Evolutionary conservation across 2,113 vertebrate genomes (phyloP).

Genomic region (Prolemur simus): DNA sequence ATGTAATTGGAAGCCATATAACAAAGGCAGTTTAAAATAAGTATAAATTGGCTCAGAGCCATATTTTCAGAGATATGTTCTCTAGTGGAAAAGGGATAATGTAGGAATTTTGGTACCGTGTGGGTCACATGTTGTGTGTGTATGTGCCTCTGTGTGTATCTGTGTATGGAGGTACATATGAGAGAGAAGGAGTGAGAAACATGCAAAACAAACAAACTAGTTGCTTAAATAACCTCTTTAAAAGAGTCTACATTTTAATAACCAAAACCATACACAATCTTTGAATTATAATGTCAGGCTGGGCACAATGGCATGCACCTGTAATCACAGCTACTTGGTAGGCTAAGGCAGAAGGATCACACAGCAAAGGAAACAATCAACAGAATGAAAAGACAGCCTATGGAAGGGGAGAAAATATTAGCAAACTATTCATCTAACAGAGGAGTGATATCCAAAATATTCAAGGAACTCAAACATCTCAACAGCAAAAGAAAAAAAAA

Average conservation of each 20-base stretch:
- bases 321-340: no score
- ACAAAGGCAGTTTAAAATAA: not conserved
- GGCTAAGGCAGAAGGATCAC: no score
- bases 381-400: no score
- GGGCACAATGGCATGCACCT: no score
- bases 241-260: not conserved
- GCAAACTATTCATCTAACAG: no score
- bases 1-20: not conserved
- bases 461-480: no score
- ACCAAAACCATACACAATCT: not conserved
- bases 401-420: no score
- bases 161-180: not conserved
- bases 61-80: not conserved
- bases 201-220: not conserved
- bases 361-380: no score
- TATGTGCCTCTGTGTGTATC: accelerated
- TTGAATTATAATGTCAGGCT: not conserved
- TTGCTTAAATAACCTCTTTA: not conserved
- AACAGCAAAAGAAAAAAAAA: no score
- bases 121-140: not conserved
- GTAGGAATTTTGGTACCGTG: not conserved
- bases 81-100: not conserved
- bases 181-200: not conserved
- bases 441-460: no score
- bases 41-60: not conserved